phyloP scores from a whole-genome alignment of 2,797 vertebrate species.

The Triplophysa bombifrons region DNA sequence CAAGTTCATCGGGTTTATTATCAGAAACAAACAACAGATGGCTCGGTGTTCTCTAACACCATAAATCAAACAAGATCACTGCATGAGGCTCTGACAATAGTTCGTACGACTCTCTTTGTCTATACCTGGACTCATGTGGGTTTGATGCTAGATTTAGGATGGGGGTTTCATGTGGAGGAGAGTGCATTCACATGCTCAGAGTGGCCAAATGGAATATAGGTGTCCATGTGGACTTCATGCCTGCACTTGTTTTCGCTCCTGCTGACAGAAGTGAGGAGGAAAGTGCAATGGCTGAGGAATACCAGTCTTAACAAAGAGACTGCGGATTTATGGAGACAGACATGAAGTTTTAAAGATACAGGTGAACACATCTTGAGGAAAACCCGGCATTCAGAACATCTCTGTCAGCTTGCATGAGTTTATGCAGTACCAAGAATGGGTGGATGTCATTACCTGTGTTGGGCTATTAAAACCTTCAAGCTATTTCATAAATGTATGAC shows the following conservation, averaged over 20 bases:
- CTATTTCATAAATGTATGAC: too few species aligned
- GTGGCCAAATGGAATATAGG: conserved; percentile 31
- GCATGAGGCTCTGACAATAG: conserved; percentile 12
- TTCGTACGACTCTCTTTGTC: not conserved
- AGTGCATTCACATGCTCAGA: not conserved
- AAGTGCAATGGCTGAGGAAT: conserved; percentile 25
- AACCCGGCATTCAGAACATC: conserved; percentile 6
- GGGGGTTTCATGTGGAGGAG: conserved; percentile 2
- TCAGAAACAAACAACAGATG: conserved; percentile 22
- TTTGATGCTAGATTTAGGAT: conserved; percentile 12
- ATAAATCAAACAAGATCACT: conserved; percentile 30
- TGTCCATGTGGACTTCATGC: conserved; percentile 37
- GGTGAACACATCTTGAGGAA: conserved; percentile 13
- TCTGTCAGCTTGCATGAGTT: not conserved
- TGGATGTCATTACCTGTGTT: not conserved
- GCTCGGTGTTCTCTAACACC: conserved; percentile 13
- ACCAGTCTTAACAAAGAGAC: conserved; percentile 7
- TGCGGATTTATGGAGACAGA: conserved; percentile 17
- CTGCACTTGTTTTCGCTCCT: conserved; percentile 37
- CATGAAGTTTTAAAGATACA: conserved; percentile 9
- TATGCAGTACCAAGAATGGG: not conserved
- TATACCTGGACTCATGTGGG: conserved; percentile 22
- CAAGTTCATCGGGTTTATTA: conserved; percentile 14
- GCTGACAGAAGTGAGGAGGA: conserved; percentile 44
- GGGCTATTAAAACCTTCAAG: not conserved